A percentile compares a stretch with the other conserved stretches of the same genome.
Evolutionary conservation across 2,113 vertebrate genomes (phyloP).

Genomic region (Pomatorhinus ruficollis): DNA sequence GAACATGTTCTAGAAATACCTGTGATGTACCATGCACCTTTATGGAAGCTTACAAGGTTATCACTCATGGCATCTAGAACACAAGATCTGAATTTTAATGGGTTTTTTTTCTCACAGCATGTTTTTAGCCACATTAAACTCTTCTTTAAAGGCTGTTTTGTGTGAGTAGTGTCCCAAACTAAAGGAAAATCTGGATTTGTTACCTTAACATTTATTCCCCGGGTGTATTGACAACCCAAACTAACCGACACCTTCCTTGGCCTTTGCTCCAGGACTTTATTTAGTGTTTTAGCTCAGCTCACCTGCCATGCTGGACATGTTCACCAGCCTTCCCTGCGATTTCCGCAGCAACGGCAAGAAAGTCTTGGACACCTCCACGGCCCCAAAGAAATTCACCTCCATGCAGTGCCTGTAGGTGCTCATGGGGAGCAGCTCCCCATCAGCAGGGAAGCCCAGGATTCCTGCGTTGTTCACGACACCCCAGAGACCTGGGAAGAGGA

Average conservation of each 20-base stretch:
- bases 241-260: fast-evolving
- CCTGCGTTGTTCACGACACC: conserved; percentile 88
- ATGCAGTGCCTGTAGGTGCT: conserved; percentile 72
- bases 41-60: background rate
- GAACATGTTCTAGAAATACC: background rate
- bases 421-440: conserved; percentile 82
- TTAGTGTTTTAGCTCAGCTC: background rate
- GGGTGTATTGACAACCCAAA: background rate
- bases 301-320: conserved; percentile 86
- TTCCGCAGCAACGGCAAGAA: conserved; percentile 84
- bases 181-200: background rate
- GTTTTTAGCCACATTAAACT: background rate
- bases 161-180: background rate
- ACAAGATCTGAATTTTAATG: background rate
- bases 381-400: conserved; percentile 87
- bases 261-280: background rate
- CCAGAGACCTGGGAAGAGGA: conserved; percentile 83
- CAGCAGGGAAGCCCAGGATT: conserved; percentile 64
- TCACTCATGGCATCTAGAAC: background rate
- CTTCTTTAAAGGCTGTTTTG: background rate
- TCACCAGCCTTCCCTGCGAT: conserved; percentile 82
- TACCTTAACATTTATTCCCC: background rate
- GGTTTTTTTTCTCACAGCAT: background rate
- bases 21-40: background rate
- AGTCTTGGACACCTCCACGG: conserved; percentile 79